Base-by-base conservation (phyloP, 2,797 vertebrate genomes). In the Cyprinella venusta region DNA sequence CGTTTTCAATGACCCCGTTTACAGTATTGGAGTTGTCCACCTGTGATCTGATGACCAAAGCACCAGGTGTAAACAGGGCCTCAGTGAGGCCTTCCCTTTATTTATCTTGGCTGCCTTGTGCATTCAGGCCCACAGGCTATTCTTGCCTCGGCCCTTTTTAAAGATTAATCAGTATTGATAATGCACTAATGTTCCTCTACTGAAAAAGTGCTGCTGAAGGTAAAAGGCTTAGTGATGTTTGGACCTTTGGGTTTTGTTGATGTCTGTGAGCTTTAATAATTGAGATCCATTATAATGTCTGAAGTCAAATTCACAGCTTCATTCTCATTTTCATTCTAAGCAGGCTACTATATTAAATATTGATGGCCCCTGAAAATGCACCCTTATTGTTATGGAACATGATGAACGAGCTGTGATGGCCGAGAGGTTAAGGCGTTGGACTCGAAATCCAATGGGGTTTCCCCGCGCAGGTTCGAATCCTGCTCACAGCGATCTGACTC, bases 301-400 rank as follows among this genome's bases (percentile, higher is more conserved):
- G n/a, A 24, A 19, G 26, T 71, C 15, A 50, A 24, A 3, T 50
- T 71, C 8, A 18, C 16, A 71, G 42, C 45, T 50, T 50, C 24
- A 30, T 19, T 71, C 24, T 30, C 38, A 13, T 24, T 48, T 71
- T 50, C 13, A 50, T 9, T 48, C 13, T 26, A 45, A 2, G 0
- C 9, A 30, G 45, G 4, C 1, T 50, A 6, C 9, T 33, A 5
- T 9, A 72, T 52, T 6, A 52, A 71, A 71, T 71, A 50, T 71
- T 50, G 45, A 50, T 19, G 69, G 8, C 2, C 8, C 5, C 42
- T 24, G 6, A 30, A 30, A 30, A 18, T 18, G 40, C 40, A 70
- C 1, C 2, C 0, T 0, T 52, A 10, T 7, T 50, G 16, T 5
- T 10, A 0, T 8, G 6, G 0, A 0, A 0, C 0, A 10, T 1